Percentiles rank a stretch among this genome's conserved stretches.
phyloP scores from a whole-genome alignment of 2,888 invertebrate species.

The Dynastes hyllus region DNA sequence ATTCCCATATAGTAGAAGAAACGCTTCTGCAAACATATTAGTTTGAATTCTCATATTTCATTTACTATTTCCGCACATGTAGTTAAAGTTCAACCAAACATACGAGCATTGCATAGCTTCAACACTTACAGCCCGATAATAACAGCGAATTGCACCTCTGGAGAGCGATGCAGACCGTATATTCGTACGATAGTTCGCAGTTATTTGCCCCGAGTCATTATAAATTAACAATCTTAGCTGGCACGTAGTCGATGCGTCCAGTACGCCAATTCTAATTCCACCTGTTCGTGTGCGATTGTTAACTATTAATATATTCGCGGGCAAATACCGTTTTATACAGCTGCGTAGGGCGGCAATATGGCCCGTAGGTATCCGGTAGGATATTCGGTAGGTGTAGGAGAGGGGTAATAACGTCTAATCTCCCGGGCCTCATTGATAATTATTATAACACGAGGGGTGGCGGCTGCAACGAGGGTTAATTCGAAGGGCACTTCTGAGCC shows the following conservation, averaged over 20 bases:
- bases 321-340: conserved; percentile 55
- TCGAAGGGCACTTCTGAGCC: conserved; percentile 68
- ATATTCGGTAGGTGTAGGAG: conserved; percentile 53
- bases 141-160: not conserved
- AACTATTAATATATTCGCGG: conserved; percentile 56
- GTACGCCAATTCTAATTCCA: conserved; percentile 48
- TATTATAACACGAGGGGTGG: conserved; percentile 69
- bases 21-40: not conserved
- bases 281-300: conserved; percentile 50
- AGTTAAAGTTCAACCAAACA: not conserved
- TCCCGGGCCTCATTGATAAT: conserved; percentile 70
- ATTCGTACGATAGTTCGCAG: conserved; percentile 37
- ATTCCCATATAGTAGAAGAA: not conserved
- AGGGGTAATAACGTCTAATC: conserved; percentile 67
- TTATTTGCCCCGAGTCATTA: conserved; percentile 39
- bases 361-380: conserved; percentile 57
- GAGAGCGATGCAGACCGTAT: not conserved
- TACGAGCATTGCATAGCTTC: not conserved
- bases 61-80: not conserved
- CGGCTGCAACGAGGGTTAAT: conserved; percentile 62
- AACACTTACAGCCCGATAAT: not conserved
- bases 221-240: conserved; percentile 50
- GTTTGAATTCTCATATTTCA: conserved; percentile 5
- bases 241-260: conserved; percentile 45
- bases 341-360: conserved; percentile 55